A percentile compares a stretch with the other conserved stretches of the same genome.
Evolutionary conservation across 2,113 vertebrate genomes (phyloP).

Genomic region (Ancistrus triradiatus): DNA sequence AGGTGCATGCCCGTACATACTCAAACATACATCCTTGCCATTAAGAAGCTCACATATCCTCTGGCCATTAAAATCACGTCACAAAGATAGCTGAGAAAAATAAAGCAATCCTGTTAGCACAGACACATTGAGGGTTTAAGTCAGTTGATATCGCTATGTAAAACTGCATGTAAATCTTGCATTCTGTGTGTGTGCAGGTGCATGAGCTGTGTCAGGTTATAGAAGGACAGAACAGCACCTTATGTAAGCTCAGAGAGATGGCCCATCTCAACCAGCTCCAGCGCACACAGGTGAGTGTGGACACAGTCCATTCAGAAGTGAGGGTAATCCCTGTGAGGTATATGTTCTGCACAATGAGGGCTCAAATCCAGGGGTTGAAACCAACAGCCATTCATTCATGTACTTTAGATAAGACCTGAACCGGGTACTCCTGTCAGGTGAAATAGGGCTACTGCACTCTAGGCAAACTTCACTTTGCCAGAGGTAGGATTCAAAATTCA

Average conservation of each 20-base stretch:
- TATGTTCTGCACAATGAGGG: not conserved
- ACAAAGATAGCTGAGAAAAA: not conserved
- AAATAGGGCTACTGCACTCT: too few species aligned
- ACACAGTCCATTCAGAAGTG: not conserved
- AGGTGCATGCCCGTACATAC: too few species aligned
- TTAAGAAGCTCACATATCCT: too few species aligned
- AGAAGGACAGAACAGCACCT: constrained; percentile 81
- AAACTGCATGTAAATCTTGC: constrained; percentile 1
- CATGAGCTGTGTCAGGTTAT: constrained; percentile 85
- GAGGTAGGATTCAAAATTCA: too few species aligned
- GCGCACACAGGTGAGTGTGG: constrained; percentile 70
- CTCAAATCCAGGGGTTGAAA: too few species aligned
- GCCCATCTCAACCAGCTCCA: constrained; percentile 76
- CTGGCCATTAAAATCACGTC: not conserved
- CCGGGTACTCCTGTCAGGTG: too few species aligned
- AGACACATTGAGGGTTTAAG: not conserved
- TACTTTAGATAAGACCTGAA: too few species aligned
- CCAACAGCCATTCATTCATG: too few species aligned
- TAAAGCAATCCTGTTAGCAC: not conserved
- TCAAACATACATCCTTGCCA: too few species aligned
- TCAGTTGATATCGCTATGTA: not conserved
- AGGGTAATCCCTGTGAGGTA: not conserved
- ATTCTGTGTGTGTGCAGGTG: constrained; percentile 59
- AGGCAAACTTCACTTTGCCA: too few species aligned
- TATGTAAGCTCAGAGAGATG: constrained; percentile 83